Conservation (phyloP, 2,797 vertebrate genomes). For the Phataginus tricuspis region DNA sequence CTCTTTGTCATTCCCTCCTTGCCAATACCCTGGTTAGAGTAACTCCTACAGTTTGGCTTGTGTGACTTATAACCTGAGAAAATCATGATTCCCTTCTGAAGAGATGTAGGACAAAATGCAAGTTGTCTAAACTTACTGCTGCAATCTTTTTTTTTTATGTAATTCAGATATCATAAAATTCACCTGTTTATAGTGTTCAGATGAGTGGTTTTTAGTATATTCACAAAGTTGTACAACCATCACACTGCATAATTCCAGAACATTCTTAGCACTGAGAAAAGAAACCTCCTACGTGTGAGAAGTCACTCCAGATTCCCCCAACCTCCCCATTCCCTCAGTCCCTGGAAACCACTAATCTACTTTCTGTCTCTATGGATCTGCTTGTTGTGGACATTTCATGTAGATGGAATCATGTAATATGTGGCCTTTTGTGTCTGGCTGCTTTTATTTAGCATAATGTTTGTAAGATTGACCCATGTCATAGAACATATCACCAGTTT, state of each 20-base stretch:
- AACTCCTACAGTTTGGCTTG: background rate
- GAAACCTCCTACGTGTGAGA: background rate
- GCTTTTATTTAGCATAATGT: background rate
- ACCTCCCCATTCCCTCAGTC: background rate
- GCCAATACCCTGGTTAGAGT: background rate
- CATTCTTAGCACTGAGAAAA: conserved; percentile 13
- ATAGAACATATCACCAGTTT: background rate
- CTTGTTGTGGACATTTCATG: background rate
- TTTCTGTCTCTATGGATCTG: background rate
- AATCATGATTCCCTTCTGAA: conserved; percentile 3
- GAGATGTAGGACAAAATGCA: conserved; percentile 25
- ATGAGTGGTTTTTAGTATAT: conserved; percentile 7
- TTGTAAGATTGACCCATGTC: conserved; percentile 15
- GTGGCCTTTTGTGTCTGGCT: background rate
- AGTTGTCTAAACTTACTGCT: background rate
- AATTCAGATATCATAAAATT: background rate
- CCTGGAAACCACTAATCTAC: background rate
- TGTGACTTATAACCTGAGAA: background rate
- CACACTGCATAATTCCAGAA: background rate
- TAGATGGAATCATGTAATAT: background rate
- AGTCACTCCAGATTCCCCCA: background rate
- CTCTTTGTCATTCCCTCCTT: background rate
- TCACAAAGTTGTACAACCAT: background rate
- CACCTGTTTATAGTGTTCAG: conserved; percentile 11
- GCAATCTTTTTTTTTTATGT: background rate